Conservation (phyloP, 1,140 invertebrate species). For the Papilio dardanus region DNA sequence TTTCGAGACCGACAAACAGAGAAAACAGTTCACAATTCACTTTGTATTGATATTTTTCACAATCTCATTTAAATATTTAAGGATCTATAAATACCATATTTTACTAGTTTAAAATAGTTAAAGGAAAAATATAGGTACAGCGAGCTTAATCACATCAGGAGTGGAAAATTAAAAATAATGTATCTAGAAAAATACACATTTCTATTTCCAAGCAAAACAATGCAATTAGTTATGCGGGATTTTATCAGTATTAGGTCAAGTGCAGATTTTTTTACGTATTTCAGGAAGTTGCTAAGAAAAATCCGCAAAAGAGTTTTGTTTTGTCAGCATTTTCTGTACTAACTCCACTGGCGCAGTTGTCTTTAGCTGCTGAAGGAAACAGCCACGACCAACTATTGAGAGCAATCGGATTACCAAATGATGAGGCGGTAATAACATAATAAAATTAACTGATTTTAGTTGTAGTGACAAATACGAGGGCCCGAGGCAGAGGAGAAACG, state of each 20-base stretch:
- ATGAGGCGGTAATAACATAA: constrained; percentile 43
- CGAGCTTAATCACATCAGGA: too few species aligned
- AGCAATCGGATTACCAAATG: constrained; percentile 47
- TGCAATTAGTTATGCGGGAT: too few species aligned
- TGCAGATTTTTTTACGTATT: constrained; percentile 36
- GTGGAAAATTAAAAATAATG: background rate
- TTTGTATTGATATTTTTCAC: too few species aligned
- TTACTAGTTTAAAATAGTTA: too few species aligned
- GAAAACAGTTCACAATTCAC: too few species aligned
- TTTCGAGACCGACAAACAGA: too few species aligned
- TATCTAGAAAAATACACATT: background rate
- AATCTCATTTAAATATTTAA: too few species aligned
- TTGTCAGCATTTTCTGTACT: constrained; percentile 54
- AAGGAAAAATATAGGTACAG: too few species aligned
- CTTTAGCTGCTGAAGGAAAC: constrained; percentile 46
- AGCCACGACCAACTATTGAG: constrained; percentile 52
- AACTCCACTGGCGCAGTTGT: constrained; percentile 47
- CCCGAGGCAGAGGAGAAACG: background rate
- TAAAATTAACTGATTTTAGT: background rate
- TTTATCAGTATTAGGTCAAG: too few species aligned
- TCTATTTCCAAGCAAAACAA: background rate
- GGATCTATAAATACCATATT: too few species aligned
- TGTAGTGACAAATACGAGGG: background rate
- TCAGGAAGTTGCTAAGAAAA: constrained; percentile 48
- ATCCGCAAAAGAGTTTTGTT: constrained; percentile 47